A percentile compares a stretch with the other conserved stretches of the same genome.
phyloP scores from a whole-genome alignment of 2,113 vertebrate genomes.

The Oenanthe melanoleuca region DNA sequence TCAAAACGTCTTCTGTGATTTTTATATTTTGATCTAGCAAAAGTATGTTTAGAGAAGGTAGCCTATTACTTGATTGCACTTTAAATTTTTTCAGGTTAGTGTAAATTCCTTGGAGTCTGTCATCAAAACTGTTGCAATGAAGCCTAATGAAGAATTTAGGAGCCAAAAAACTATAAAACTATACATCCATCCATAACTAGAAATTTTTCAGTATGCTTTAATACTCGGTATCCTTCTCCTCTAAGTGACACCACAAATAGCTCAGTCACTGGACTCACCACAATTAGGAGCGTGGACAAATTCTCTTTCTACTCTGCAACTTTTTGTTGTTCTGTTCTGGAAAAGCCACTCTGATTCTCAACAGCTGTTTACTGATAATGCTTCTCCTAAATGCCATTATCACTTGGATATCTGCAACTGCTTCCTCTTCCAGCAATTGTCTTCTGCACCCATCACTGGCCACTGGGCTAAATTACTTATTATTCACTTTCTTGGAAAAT shows the following conservation, averaged over 20 bases:
- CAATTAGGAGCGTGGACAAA: background rate
- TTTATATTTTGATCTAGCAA: background rate
- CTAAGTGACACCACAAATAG: background rate
- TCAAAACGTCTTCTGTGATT: background rate
- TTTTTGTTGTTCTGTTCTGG: constrained; percentile 18
- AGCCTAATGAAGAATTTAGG: background rate
- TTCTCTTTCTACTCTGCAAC: background rate
- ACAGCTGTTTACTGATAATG: constrained; percentile 18
- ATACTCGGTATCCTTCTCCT: background rate
- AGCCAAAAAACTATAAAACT: background rate
- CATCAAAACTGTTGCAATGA: background rate
- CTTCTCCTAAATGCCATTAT: background rate
- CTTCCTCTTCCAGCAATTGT: background rate
- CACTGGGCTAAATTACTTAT: background rate
- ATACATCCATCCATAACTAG: background rate
- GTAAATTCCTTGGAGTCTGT: background rate
- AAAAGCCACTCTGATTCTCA: constrained; percentile 52
- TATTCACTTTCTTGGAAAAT: background rate
- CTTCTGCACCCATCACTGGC: background rate
- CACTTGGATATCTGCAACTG: background rate
- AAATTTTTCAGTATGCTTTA: background rate
- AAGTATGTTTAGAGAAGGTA: background rate
- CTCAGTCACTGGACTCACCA: background rate
- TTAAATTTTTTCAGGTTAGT: background rate
- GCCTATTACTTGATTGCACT: background rate